Conservation (phyloP, 2,113 vertebrate species). For the Psittacus erithacus region DNA sequence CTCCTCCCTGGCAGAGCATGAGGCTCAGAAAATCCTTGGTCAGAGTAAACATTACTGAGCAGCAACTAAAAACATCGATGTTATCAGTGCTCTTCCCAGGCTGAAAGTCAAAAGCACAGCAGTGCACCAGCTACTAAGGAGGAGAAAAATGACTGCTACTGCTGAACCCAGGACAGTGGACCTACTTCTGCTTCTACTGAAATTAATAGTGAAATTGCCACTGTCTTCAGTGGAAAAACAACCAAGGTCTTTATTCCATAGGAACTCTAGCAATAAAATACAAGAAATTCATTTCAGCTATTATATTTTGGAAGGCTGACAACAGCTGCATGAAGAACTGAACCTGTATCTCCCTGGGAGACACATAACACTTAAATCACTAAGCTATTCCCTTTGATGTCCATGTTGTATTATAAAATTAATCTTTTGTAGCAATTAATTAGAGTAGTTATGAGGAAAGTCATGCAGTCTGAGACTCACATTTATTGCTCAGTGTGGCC, state of each 20-base stretch:
- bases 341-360: slow-evolving; percentile 57
- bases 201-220: not conserved
- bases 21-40: too few relatives aligned
- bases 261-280: not conserved
- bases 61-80: too few relatives aligned
- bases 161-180: too few relatives aligned
- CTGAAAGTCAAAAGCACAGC: too few relatives aligned
- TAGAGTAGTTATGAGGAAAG: slow-evolving; percentile 69
- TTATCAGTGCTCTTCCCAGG: too few relatives aligned
- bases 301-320: slow-evolving; percentile 42
- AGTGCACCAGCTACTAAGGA: too few relatives aligned
- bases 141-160: too few relatives aligned
- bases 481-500: slow-evolving; percentile 66
- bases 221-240: not conserved
- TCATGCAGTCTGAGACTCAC: slow-evolving; percentile 49
- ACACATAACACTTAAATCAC: slow-evolving; percentile 53
- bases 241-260: not conserved
- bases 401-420: slow-evolving; percentile 53
- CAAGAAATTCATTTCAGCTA: slow-evolving; percentile 28
- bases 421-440: slow-evolving; percentile 74
- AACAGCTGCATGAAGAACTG: slow-evolving; percentile 47
- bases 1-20: too few relatives aligned
- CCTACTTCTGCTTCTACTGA: not conserved
- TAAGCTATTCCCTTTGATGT: slow-evolving; percentile 50
- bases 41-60: too few relatives aligned